Base-by-base conservation (phyloP, 2,888 invertebrate genomes). In the Arctia plantaginis region DNA sequence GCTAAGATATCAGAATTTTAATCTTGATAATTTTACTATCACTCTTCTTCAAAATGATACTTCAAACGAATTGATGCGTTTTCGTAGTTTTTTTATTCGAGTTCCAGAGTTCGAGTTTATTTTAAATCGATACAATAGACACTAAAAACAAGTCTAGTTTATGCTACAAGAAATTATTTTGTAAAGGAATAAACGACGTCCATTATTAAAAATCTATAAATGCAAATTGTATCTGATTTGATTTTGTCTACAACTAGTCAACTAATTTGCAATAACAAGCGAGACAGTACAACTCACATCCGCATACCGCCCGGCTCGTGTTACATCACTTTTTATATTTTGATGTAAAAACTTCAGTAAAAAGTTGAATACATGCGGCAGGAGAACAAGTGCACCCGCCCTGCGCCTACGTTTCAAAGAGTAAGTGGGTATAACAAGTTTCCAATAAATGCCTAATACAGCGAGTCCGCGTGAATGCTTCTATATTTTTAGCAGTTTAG, bases 301-400 rank as follows among this genome's bases (percentile, higher is more conserved):
- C 95, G 93, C 94, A 94, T 94, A 85, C 92, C 93, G 84, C 82
- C 85, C 91, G 91, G 93, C 93, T 94, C 94, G 93, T 92, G 93
- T 94, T 94, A 88, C 94, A 85, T 74, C 71, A 87, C 89, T 94
- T 93, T 93, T 91, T 87, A 86, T 82, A 74, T 77, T 35, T 4
- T 64, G 33, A 66, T 55, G 76, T 73, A 86, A 90, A 92, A 92
- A 92, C 89, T 81, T 47, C 39, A 47, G 80, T 90, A 93, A 93
- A 94, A 94, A 94, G 88, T 91, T 90, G 79, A 87, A 89, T 91
- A 88, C 90, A 89, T 86, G 88, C 88, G 82, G 85, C 73, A 75
- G 77, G 72, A 72, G 78, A 91, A 90, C 95, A 95, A 94, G 94
- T 94, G 94, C 90, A 81, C 82, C 84, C 84, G 84, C 77, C 83